These are phyloP conservation scores for Andrena minutula DNA, from an alignment of 2,888 invertebrate species.

Conservation along the genomic window DNA sequence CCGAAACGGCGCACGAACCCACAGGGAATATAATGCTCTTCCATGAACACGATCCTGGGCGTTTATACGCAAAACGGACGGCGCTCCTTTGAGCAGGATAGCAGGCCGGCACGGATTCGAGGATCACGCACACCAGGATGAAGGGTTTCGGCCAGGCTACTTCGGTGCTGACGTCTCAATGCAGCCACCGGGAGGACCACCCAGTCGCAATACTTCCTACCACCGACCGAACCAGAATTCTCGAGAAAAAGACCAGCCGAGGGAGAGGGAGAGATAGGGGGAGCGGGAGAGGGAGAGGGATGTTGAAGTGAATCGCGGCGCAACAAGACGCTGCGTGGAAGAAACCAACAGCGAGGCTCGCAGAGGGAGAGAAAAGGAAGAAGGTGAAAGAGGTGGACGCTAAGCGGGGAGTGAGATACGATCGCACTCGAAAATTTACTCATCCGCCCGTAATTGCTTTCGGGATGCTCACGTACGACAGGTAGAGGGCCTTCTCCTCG, in stretches of 20 bases:
- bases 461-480: conserved; percentile 64
- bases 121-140: conserved; percentile 64
- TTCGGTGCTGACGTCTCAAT: conserved; percentile 79
- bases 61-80: conserved; percentile 57
- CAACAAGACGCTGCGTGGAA: conserved; percentile 26
- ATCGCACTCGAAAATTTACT: conserved; percentile 63
- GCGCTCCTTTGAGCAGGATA: conserved; percentile 43
- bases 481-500: conserved; percentile 39
- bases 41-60: conserved; percentile 45
- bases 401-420: conserved; percentile 61
- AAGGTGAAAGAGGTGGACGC: conserved; percentile 44
- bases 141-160: conserved; percentile 69
- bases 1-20: conserved; percentile 36
- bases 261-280: background rate
- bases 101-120: conserved; percentile 41
- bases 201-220: conserved; percentile 76
- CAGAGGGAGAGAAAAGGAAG: conserved; percentile 43
- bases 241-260: conserved; percentile 58
- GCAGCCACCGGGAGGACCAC: conserved; percentile 78
- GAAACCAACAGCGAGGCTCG: conserved; percentile 32
- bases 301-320: conserved; percentile 24
- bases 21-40: conserved; percentile 40
- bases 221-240: conserved; percentile 77
- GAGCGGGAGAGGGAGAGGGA: background rate
- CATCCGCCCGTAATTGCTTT: conserved; percentile 63